Conservation (phyloP, 2,888 invertebrate genomes). For the Parnassius mnemosyne region DNA sequence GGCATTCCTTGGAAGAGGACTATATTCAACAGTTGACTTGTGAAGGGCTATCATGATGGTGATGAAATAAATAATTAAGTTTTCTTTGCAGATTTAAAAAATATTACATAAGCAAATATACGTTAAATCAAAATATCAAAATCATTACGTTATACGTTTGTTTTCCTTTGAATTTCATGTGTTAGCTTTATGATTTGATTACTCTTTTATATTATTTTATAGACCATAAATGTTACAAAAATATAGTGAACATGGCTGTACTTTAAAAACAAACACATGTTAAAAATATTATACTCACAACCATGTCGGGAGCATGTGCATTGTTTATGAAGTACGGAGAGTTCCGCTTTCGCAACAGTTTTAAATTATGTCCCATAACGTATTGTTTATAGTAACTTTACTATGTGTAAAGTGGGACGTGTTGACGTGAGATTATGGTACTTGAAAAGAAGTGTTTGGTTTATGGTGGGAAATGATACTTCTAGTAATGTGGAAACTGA, state of each 20-base stretch:
- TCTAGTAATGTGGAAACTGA: constrained; percentile 2
- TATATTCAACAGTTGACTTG: too few relatives aligned
- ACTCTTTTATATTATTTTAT: constrained; percentile 8
- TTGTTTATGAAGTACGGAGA: constrained; percentile 34
- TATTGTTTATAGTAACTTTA: constrained; percentile 44
- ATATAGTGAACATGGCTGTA: background rate
- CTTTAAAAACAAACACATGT: constrained; percentile 9
- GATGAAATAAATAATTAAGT: too few relatives aligned
- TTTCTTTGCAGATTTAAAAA: too few relatives aligned
- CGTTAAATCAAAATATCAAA: too few relatives aligned
- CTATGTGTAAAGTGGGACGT: constrained; percentile 60
- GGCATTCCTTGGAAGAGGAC: too few relatives aligned
- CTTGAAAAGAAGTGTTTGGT: constrained; percentile 34
- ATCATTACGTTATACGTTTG: background rate
- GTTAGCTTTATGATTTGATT: constrained; percentile 2
- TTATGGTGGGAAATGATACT: constrained; percentile 30
- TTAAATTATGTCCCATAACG: constrained; percentile 36
- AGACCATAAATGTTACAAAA: constrained; percentile 5
- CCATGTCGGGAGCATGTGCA: constrained; percentile 44
- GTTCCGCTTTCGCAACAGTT: constrained; percentile 30
- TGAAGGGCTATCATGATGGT: too few relatives aligned
- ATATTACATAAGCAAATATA: too few relatives aligned
- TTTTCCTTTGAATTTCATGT: constrained; percentile 1
- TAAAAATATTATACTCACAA: constrained; percentile 12
- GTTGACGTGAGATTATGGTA: constrained; percentile 49